These are phyloP conservation scores for Sycophaga agraensis DNA, from an alignment of 1,140 invertebrate species.

Conservation along the genomic window DNA sequence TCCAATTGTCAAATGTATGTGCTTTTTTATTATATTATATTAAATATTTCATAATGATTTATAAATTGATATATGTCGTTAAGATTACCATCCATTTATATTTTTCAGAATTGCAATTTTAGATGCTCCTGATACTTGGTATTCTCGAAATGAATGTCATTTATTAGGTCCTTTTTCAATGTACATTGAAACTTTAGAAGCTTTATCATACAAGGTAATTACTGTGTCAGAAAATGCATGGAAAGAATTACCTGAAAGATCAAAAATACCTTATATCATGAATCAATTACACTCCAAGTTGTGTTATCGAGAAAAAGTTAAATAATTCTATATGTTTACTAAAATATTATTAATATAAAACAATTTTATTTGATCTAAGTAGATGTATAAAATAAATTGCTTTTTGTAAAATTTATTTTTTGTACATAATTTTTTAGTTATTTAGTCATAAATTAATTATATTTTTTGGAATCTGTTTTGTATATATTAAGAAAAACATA, in stretches of 20 bases:
- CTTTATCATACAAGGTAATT: not conserved
- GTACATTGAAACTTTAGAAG: not conserved
- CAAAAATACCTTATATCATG: no score
- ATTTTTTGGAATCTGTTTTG: no score
- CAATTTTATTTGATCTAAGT: no score
- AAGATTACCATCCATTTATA: not conserved
- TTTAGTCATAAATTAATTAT: no score
- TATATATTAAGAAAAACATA: no score
- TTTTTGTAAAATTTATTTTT: no score
- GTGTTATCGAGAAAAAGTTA: no score
- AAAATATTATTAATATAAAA: no score
- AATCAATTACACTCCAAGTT: no score
- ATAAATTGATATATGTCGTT: not conserved
- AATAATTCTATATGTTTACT: no score
- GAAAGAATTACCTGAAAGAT: not conserved
- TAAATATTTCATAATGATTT: not conserved
- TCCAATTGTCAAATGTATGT: not conserved
- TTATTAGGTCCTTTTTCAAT: not conserved
- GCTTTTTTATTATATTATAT: not conserved
- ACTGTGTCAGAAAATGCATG: not conserved
- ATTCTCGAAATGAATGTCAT: not conserved
- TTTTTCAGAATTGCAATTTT: not conserved
- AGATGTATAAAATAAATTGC: no score
- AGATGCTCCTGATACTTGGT: not conserved
- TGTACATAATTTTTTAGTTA: no score